These are phyloP conservation scores for Oryzias melastigma DNA, from an alignment of 2,113 vertebrate species.

Conservation along the genomic window DNA sequence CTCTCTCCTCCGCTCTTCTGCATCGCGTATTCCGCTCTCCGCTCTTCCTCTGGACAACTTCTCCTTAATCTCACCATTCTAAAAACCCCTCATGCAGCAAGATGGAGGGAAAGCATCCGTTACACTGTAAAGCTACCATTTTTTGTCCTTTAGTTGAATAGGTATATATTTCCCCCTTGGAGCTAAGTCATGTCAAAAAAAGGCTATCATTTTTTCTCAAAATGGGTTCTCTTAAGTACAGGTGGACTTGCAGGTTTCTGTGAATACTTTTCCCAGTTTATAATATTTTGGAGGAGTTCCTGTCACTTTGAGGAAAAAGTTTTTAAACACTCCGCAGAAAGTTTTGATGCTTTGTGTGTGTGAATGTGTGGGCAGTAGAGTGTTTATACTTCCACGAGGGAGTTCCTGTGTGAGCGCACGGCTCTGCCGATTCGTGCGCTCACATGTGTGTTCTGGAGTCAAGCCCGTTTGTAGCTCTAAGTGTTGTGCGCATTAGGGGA, in stretches of 20 bases:
- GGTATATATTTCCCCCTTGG: conserved; percentile 53
- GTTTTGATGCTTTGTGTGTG: neutral
- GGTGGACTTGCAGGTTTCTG: neutral
- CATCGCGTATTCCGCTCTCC: conserved; percentile 72
- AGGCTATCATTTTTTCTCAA: conserved; percentile 30
- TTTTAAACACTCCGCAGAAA: conserved; percentile 1
- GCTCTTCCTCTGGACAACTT: conserved; percentile 47
- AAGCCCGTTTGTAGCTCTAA: conserved; percentile 69
- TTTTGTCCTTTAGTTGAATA: conserved; percentile 61
- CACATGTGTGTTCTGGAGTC: conserved; percentile 51
- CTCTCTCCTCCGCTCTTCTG: conserved; percentile 80
- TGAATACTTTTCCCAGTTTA: neutral
- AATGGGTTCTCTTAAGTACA: conserved; percentile 30
- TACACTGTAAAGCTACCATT: conserved; percentile 60
- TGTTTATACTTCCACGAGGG: conserved; percentile 19
- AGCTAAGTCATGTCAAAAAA: conserved; percentile 51
- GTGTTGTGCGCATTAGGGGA: conserved; percentile 75
- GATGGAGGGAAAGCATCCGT: conserved; percentile 63
- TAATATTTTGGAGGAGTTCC: conserved; percentile 9
- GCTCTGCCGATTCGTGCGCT: conserved; percentile 34
- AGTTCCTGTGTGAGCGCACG: conserved; percentile 13
- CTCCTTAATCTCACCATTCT: conserved; percentile 64
- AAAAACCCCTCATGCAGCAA: conserved; percentile 74
- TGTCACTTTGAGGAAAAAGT: conserved; percentile 15
- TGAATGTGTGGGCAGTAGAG: neutral